Percentiles rank a stretch among this genome's conserved stretches.
Evolutionary conservation across 2,888 invertebrate genomes (phyloP).

Genomic region (Drosophila helvetica): DNA sequence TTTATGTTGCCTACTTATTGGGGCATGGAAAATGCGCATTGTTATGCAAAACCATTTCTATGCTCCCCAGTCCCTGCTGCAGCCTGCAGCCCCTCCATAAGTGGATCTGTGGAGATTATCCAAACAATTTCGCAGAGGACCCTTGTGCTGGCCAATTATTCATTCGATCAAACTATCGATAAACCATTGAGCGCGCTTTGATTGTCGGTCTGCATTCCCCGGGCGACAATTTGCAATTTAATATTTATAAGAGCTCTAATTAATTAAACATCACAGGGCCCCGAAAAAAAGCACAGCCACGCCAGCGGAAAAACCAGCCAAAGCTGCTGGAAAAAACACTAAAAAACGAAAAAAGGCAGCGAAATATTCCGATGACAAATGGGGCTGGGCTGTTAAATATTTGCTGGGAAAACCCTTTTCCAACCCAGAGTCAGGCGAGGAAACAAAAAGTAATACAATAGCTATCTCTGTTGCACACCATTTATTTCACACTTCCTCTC

Average conservation of each 20-base stretch:
- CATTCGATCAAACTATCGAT: conserved; percentile 27
- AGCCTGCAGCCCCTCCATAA: not conserved
- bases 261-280: conserved; percentile 70
- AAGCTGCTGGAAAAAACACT: conserved; percentile 5
- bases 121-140: not conserved
- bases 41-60: conserved; percentile 32
- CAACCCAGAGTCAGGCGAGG: conserved; percentile 12
- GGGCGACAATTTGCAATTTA: conserved; percentile 40
- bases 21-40: conserved; percentile 40
- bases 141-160: conserved; percentile 10
- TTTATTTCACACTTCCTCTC: conserved; percentile 18
- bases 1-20: conserved; percentile 51
- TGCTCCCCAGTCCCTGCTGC: conserved; percentile 2
- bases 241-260: conserved; percentile 65
- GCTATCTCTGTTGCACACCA: conserved; percentile 46
- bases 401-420: conserved; percentile 47
- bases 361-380: conserved; percentile 65
- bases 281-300: conserved; percentile 37
- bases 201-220: not conserved
- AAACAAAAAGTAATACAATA: conserved; percentile 47
- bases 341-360: conserved; percentile 34
- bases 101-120: not conserved
- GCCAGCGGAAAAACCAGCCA: conserved; percentile 8
- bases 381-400: conserved; percentile 55
- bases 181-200: conserved; percentile 4